A percentile compares a stretch with the other conserved stretches of the same genome.
Conservation (phyloP, 2,888 invertebrate genomes). For the Cheilosia pagana region DNA sequence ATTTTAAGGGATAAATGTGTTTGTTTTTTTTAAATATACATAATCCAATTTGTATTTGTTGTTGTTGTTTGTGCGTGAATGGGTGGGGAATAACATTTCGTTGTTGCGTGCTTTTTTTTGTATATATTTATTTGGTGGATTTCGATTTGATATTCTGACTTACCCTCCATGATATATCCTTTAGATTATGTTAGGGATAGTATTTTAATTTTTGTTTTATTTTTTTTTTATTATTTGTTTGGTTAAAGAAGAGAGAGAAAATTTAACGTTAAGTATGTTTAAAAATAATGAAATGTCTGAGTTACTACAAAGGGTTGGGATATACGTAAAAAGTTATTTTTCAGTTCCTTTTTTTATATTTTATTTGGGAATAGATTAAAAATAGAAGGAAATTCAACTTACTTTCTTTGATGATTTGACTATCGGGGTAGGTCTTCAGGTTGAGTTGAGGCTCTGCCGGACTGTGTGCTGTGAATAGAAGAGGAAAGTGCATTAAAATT, state of each 20-base stretch:
- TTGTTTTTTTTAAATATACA: slow-evolving; percentile 41
- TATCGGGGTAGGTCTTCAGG: slow-evolving; percentile 90
- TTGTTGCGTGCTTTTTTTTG: slow-evolving; percentile 38
- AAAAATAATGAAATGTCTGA: slow-evolving; percentile 17
- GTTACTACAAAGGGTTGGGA: background rate
- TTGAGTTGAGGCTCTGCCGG: slow-evolving; percentile 84
- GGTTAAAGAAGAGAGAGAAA: slow-evolving; percentile 74
- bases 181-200: slow-evolving; percentile 67
- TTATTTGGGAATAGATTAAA: background rate
- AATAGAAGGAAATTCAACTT: slow-evolving; percentile 83
- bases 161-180: slow-evolving; percentile 84
- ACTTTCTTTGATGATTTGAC: slow-evolving; percentile 94
- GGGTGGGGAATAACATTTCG: slow-evolving; percentile 14
- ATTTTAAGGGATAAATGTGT: slow-evolving; percentile 21
- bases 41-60: slow-evolving; percentile 35
- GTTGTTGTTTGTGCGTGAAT: slow-evolving; percentile 23
- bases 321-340: slow-evolving; percentile 1
- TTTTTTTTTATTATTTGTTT: slow-evolving; percentile 58
- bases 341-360: background rate
- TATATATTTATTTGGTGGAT: slow-evolving; percentile 9
- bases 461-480: slow-evolving; percentile 43
- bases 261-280: slow-evolving; percentile 58
- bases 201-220: slow-evolving; percentile 70
- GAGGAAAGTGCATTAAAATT: background rate
- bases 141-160: slow-evolving; percentile 77